Conservation (phyloP, 2,888 invertebrate genomes). For the Apotomis capreana region DNA sequence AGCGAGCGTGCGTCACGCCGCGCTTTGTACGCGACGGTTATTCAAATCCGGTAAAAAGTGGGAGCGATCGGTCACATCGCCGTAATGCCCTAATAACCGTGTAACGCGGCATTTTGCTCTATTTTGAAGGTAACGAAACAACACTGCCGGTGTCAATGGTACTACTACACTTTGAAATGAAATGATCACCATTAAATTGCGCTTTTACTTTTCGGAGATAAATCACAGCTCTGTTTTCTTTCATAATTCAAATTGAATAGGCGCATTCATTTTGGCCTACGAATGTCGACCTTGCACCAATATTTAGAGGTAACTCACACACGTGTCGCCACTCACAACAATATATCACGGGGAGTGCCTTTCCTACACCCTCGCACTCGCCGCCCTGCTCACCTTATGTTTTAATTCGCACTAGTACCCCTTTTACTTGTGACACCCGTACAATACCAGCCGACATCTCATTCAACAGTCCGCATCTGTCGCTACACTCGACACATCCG, state of each 20-base stretch:
- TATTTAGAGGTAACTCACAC: not conserved
- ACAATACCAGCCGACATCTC: conserved; percentile 28
- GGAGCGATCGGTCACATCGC: conserved; percentile 56
- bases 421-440: conserved; percentile 23
- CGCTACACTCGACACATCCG: conserved; percentile 11
- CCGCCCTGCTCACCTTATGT: conserved; percentile 28
- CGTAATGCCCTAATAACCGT: conserved; percentile 38
- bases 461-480: conserved; percentile 33
- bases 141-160: conserved; percentile 7
- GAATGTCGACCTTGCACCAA: not conserved
- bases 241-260: too few species aligned
- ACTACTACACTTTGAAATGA: not conserved
- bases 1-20: conserved; percentile 72
- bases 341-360: conserved; percentile 4
- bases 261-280: too few species aligned
- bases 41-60: conserved; percentile 51
- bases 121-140: conserved; percentile 28
- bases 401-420: conserved; percentile 29
- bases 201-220: not conserved
- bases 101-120: conserved; percentile 38
- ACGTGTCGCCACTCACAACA: conserved; percentile 13
- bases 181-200: not conserved
- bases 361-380: conserved; percentile 5
- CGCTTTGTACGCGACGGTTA: conserved; percentile 47
- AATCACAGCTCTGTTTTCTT: too few species aligned